Evolutionary conservation across 2,888 invertebrate genomes (phyloP).

Genomic region (Tetragonisca angustula): DNA sequence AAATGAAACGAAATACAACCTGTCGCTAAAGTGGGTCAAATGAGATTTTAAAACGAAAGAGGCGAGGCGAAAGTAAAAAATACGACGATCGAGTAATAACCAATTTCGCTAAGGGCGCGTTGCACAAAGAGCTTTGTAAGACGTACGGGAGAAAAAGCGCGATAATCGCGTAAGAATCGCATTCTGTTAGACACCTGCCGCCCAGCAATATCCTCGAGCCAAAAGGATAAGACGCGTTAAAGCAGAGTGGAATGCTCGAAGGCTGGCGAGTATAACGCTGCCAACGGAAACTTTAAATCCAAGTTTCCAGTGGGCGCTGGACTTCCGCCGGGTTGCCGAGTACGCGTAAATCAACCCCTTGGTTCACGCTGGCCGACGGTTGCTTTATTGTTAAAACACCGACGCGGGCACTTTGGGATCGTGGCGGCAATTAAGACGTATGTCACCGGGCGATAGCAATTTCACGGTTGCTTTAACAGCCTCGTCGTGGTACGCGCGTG

Average conservation of each 20-base stretch:
- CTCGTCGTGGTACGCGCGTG: background rate
- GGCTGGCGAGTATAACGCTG: slow-evolving; percentile 28
- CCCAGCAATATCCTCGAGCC: background rate
- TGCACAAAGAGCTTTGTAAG: background rate
- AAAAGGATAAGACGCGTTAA: slow-evolving; percentile 21
- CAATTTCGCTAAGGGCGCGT: background rate
- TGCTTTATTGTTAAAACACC: slow-evolving; percentile 44
- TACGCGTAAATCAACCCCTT: slow-evolving; percentile 49
- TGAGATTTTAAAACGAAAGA: too few relatives aligned
- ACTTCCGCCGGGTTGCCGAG: slow-evolving; percentile 42
- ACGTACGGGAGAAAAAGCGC: background rate
- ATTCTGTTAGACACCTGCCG: slow-evolving; percentile 3
- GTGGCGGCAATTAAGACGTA: slow-evolving; percentile 54
- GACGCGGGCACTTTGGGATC: slow-evolving; percentile 8
- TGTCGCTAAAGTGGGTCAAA: too few relatives aligned
- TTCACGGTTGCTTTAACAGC: slow-evolving; percentile 54
- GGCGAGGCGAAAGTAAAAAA: too few relatives aligned
- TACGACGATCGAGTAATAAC: background rate
- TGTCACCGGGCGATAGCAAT: slow-evolving; percentile 32
- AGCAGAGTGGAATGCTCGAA: slow-evolving; percentile 13
- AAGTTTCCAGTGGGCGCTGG: slow-evolving; percentile 45
- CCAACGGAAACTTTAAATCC: slow-evolving; percentile 51
- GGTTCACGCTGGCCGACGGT: slow-evolving; percentile 20
- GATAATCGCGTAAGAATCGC: background rate
- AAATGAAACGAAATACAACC: too few relatives aligned